Conservation (phyloP, 2,113 vertebrate species). For the Australoheros scitulus region DNA sequence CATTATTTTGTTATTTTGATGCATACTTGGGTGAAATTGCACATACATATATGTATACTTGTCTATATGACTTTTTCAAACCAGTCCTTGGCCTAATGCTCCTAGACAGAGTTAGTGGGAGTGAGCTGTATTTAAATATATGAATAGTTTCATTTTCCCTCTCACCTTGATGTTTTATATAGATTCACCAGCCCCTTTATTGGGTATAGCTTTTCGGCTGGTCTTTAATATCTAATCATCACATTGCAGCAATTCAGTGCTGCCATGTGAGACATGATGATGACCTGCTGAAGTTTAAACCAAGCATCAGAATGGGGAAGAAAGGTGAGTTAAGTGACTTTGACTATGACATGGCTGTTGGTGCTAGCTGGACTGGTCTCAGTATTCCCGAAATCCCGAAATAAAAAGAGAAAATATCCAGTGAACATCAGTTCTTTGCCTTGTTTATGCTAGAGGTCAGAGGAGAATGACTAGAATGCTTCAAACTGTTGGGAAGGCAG, state of each 20-base stretch:
- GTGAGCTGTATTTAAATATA: slow-evolving; percentile 6
- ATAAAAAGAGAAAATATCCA: too few species aligned
- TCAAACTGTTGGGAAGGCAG: not conserved
- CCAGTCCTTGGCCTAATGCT: not conserved
- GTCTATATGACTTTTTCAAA: not conserved
- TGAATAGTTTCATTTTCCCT: not conserved
- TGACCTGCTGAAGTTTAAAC: not conserved
- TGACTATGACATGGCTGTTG: not conserved
- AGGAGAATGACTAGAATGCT: not conserved
- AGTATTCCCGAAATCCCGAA: not conserved
- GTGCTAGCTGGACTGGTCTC: not conserved
- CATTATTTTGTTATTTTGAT: not conserved
- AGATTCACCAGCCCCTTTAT: not conserved
- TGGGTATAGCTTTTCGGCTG: not conserved
- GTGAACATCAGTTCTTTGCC: not conserved
- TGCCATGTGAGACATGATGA: not conserved
- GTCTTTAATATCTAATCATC: not conserved
- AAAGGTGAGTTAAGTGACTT: not conserved
- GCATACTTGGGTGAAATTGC: not conserved
- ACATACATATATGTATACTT: not conserved
- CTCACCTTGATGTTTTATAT: not conserved
- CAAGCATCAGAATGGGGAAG: too few species aligned
- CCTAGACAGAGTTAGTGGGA: not conserved
- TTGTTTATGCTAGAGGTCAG: not conserved
- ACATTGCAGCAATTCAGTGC: not conserved